These are phyloP conservation scores for Amblyraja radiata DNA, from an alignment of 2,797 vertebrate genomes.

Conservation along the genomic window DNA sequence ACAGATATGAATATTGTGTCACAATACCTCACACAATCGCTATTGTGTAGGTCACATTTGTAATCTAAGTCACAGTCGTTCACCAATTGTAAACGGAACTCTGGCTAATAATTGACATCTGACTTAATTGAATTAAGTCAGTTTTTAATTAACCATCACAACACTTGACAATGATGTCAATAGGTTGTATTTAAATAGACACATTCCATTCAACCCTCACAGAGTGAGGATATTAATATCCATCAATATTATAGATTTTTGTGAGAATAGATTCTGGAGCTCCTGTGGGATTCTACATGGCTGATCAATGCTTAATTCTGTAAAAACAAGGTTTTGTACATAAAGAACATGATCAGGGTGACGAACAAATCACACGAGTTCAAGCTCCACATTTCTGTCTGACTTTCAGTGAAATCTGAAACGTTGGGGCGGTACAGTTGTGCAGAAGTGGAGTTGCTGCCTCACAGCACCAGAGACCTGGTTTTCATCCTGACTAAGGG, in stretches of 20 bases:
- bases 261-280: too few relatives aligned
- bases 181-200: neutral
- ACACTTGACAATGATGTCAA: neutral
- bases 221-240: neutral
- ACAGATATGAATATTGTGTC: neutral
- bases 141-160: neutral
- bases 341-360: neutral
- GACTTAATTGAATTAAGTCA: neutral
- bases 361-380: neutral
- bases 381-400: neutral
- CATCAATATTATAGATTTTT: too few relatives aligned
- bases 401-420: neutral
- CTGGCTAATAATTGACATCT: too few relatives aligned
- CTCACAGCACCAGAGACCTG: too few relatives aligned
- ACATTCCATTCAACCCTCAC: neutral
- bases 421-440: neutral
- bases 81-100: neutral
- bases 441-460: too few relatives aligned
- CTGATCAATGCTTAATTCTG: neutral
- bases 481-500: too few relatives aligned
- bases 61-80: neutral
- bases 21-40: conserved; percentile 26
- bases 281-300: neutral
- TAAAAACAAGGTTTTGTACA: neutral
- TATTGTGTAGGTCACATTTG: conserved; percentile 30